Conservation (phyloP, 2,888 invertebrate species). For the Hemistola chrysoprasaria region DNA sequence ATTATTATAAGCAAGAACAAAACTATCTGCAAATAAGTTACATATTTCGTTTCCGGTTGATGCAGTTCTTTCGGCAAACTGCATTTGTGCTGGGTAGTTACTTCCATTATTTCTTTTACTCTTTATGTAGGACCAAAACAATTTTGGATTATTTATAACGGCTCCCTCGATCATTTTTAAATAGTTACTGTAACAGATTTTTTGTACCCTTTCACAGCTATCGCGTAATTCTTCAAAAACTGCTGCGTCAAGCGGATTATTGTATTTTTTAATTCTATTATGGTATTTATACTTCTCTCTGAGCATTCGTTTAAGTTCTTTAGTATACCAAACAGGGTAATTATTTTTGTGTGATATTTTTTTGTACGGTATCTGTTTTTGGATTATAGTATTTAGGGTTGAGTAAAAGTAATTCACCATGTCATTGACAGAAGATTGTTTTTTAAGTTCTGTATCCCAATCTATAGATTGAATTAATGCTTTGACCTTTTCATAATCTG, state of each 20-base stretch:
- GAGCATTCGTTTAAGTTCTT: not conserved
- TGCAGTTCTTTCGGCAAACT: too few relatives aligned
- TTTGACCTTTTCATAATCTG: not conserved
- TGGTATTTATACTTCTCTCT: not conserved
- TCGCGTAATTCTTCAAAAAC: too few relatives aligned
- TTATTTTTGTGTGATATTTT: not conserved
- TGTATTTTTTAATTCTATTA: not conserved
- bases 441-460: not conserved
- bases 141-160: too few relatives aligned
- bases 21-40: too few relatives aligned
- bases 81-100: too few relatives aligned
- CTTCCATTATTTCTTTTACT: too few relatives aligned
- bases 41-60: too few relatives aligned
- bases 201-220: too few relatives aligned
- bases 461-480: not conserved
- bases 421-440: not conserved
- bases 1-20: not conserved
- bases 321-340: not conserved
- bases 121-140: too few relatives aligned
- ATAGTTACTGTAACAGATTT: too few relatives aligned
- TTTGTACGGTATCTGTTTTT: slow-evolving; percentile 1
- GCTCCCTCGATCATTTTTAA: too few relatives aligned
- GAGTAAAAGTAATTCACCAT: not conserved
- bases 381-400: not conserved
- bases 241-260: not conserved